A percentile compares a stretch with the other conserved stretches of the same genome.
Conservation (phyloP, 1,140 invertebrate species). For the Diploscapter pachys region DNA sequence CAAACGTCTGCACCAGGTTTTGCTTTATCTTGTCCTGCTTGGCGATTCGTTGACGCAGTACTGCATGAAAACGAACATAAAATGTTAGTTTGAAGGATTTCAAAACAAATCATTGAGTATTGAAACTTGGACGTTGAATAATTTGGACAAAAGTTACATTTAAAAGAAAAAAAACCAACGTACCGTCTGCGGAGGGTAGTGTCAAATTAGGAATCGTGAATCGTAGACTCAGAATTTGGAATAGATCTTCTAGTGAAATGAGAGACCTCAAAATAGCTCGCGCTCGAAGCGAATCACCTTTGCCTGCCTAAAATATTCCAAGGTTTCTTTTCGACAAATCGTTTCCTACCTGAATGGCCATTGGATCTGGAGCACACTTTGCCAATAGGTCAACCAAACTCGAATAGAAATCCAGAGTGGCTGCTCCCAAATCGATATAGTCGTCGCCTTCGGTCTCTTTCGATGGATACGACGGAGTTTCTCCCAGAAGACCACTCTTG, state of each 20-base stretch:
- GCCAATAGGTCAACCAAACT: conserved; percentile 93
- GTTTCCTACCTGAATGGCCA: conserved; percentile 72
- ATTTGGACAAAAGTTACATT: conserved; percentile 6
- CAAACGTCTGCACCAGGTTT: no score
- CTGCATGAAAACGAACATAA: no score
- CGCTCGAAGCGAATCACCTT: conserved; percentile 95
- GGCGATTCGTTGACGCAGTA: no score
- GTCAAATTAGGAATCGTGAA: conserved; percentile 68
- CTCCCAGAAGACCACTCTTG: conserved; percentile 31
- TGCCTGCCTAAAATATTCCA: conserved; percentile 67
- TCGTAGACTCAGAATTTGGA: conserved; percentile 85
- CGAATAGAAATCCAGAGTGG: conserved; percentile 96
- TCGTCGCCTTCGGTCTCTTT: conserved; percentile 96
- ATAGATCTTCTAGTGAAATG: conserved; percentile 94
- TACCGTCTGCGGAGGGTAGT: conserved; percentile 40
- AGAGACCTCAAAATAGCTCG: conserved; percentile 91
- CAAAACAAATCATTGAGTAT: no score
- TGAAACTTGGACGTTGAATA: no score
- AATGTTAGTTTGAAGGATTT: no score
- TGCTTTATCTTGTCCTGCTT: no score
- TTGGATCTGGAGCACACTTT: conserved; percentile 89
- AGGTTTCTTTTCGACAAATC: no score
- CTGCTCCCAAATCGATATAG: conserved; percentile 96
- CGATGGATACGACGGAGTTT: conserved; percentile 71
- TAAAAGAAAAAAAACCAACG: conserved; percentile 14